Conservation (phyloP, 2,797 vertebrate genomes). For the Selene dorsalis region DNA sequence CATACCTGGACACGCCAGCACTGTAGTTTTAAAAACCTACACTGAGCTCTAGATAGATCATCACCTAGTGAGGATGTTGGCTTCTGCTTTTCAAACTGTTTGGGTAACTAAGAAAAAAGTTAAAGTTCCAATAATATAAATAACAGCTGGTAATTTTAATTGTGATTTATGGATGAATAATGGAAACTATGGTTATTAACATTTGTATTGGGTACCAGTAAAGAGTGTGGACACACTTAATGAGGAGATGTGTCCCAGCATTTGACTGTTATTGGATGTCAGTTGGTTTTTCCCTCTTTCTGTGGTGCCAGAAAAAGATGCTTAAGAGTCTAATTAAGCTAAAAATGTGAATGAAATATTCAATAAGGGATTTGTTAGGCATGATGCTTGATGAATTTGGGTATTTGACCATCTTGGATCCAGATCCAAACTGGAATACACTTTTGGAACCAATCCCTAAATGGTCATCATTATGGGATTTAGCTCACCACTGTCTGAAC, state of each 20-base stretch:
- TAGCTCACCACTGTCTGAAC: neutral
- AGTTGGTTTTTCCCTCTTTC: neutral
- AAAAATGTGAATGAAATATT: neutral
- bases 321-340: neutral
- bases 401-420: neutral
- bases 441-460: neutral
- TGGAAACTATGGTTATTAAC: neutral
- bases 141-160: too few species aligned
- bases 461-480: too few species aligned
- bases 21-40: neutral
- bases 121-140: too few species aligned
- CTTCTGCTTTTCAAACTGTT: too few species aligned
- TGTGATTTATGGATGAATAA: neutral
- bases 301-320: neutral
- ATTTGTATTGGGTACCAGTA: too few species aligned
- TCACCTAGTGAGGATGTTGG: too few species aligned
- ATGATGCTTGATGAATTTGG: neutral
- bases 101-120: too few species aligned
- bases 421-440: neutral
- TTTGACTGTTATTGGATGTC: too few species aligned
- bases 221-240: too few species aligned
- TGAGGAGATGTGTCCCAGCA: too few species aligned
- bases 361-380: neutral
- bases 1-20: neutral
- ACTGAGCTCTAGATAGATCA: too few species aligned